Evolutionary conservation across 2,797 vertebrate genomes (phyloP).

Genomic region (Bovichtus diacanthus): DNA sequence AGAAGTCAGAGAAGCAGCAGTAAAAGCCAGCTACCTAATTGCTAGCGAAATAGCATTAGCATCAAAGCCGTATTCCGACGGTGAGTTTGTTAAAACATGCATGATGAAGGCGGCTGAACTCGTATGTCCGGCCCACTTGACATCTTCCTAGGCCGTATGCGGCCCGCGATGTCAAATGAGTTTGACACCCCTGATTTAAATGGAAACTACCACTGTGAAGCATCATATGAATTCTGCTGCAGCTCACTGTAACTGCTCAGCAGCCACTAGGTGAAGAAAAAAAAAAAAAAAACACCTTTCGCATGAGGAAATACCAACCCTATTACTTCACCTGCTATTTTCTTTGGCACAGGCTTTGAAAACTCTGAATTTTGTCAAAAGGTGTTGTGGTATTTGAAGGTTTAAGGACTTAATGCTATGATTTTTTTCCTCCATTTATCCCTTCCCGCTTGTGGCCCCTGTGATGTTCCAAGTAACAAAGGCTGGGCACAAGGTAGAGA

Average conservation of each 20-base stretch:
- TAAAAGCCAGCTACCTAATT: no score
- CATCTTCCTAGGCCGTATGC: no score
- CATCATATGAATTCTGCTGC: neutral
- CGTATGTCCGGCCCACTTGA: no score
- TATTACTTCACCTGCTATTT: constrained; percentile 19
- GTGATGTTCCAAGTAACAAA: constrained; percentile 46
- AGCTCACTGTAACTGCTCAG: neutral
- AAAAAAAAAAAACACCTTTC: neutral
- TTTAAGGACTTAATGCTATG: constrained; percentile 22
- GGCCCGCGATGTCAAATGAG: no score
- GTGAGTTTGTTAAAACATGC: no score
- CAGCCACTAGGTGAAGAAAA: neutral
- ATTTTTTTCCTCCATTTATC: constrained; percentile 48
- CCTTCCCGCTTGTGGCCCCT: constrained; percentile 29
- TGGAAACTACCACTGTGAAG: neutral
- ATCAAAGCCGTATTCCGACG: no score
- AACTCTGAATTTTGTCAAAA: constrained; percentile 20
- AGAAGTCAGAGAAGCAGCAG: no score
- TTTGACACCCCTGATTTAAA: no score
- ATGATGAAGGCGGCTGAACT: no score
- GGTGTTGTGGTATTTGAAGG: constrained; percentile 28
- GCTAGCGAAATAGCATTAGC: no score
- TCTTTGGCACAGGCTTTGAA: neutral
- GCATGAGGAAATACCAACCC: neutral
- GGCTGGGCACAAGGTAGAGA: constrained; percentile 43